Conservation (phyloP, 2,888 invertebrate species). For the Fissipunctia ypsillon region DNA sequence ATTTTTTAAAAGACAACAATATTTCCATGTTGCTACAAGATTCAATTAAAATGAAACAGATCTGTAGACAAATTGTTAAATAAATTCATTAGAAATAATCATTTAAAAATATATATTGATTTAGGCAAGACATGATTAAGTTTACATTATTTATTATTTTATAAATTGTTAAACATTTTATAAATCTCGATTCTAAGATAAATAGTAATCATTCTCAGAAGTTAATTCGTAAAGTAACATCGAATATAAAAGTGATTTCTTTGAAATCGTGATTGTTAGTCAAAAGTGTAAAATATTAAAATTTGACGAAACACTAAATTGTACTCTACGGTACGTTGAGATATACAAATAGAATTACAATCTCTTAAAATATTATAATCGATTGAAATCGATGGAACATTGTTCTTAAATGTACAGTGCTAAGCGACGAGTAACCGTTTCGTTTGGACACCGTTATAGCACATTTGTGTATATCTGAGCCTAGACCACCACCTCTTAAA, state of each 20-base stretch:
- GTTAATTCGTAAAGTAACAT: conserved; percentile 72
- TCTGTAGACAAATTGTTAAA: conserved; percentile 65
- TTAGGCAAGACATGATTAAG: conserved; percentile 85
- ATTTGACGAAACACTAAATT: conserved; percentile 72
- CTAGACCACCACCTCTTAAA: no score
- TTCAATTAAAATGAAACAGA: conserved; percentile 63
- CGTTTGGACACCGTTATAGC: conserved; percentile 37
- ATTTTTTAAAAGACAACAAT: conserved; percentile 57
- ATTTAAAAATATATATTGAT: conserved; percentile 73
- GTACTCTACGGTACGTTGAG: conserved; percentile 75
- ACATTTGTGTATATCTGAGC: conserved; percentile 41
- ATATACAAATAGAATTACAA: conserved; percentile 67
- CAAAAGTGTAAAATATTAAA: conserved; percentile 74
- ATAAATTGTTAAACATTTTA: conserved; percentile 75
- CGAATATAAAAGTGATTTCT: conserved; percentile 80
- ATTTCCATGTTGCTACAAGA: conserved; percentile 62
- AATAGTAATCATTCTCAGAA: conserved; percentile 68
- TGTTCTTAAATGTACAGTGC: conserved; percentile 73
- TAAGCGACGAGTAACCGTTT: conserved; percentile 63
- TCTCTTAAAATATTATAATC: conserved; percentile 68
- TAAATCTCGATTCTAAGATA: conserved; percentile 63
- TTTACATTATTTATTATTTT: conserved; percentile 66
- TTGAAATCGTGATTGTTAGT: conserved; percentile 80
- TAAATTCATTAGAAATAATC: conserved; percentile 62
- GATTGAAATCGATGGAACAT: conserved; percentile 74